Evolutionary conservation across 2,888 invertebrate species (phyloP), one percentile per base, ranked within the genome.

Genomic region (Drosophila eohydei): DNA sequence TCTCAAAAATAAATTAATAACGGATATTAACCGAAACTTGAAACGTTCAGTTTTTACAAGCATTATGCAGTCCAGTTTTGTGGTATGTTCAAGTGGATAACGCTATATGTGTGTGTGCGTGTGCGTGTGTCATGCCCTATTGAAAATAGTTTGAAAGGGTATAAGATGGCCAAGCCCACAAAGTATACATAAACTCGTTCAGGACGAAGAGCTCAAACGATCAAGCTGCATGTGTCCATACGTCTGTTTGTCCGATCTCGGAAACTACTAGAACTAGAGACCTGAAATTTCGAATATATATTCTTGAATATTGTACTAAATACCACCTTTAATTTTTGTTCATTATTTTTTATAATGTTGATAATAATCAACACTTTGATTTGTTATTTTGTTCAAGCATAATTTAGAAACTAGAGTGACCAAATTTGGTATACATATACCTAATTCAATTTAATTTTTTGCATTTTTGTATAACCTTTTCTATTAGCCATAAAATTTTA

Each of bases 51-150:
- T 46, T 36, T n/a, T 46, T 8, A 46, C 12, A 38, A 80, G 69
- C 69, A 90, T 77, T 86, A 92, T 92, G 92, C 92, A 91, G 89
- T 84, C 85, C 87, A 92, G 88, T 90, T 92, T 85, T 91, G 92
- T 91, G 92, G 92, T 92, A 92, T 74, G 88, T 84, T 79, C 51
- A 8, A 48, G 46, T 46, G 51, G 8, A 26, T 54, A 11, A 2
- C n/a, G 14, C 6, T 40, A 3, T 43, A 50, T 62, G 28, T 58
- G 48, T 54, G 43, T 63, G 58, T 71, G 28, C 50, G 43, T 63
- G 58, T 69, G 28, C 59, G 51, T 52, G 54, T 54, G 5, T 26
- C 46, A 41, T 50, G 26, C 50, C 50, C 32, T 12, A 50, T 21
- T 12, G 6, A 6, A 50, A 21, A 7, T 4, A 11, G 4, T 2